phyloP scores from a whole-genome alignment of 2,113 vertebrate species.

The Bambusicola thoracicus region DNA sequence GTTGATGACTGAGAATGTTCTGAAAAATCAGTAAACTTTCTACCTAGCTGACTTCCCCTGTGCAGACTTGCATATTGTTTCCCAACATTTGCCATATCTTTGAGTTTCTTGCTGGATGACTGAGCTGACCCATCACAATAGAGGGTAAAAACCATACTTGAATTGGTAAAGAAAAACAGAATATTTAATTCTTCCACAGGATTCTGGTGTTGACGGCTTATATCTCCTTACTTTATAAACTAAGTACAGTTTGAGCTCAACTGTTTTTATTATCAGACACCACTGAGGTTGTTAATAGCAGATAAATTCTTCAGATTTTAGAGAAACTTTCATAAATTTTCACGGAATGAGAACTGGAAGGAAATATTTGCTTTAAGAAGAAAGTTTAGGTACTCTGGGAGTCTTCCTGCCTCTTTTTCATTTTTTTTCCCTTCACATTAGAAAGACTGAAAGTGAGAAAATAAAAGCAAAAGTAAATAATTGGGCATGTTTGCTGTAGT shows the following conservation, averaged over 20 bases:
- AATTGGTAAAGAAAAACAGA: slow-evolving; percentile 45
- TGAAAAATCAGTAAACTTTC: slow-evolving; percentile 23
- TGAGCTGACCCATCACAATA: neutral
- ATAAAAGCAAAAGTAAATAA: neutral
- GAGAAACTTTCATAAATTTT: slow-evolving; percentile 26
- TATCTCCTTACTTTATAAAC: slow-evolving; percentile 59
- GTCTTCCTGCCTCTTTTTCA: fast-evolving
- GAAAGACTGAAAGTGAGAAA: neutral
- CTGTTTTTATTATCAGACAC: slow-evolving; percentile 73
- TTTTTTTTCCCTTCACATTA: neutral
- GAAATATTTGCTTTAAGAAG: neutral
- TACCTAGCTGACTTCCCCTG: neutral
- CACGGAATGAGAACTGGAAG: neutral
- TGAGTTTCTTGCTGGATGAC: neutral
- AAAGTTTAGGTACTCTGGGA: neutral
- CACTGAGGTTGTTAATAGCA: slow-evolving; percentile 67
- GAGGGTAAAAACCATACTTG: slow-evolving; percentile 21
- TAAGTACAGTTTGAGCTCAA: slow-evolving; percentile 65
- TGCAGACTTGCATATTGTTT: neutral
- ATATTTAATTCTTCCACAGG: slow-evolving; percentile 43
- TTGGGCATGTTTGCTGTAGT: neutral
- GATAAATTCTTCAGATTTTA: slow-evolving; percentile 55
- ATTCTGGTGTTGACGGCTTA: slow-evolving; percentile 68
- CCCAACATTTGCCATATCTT: neutral
- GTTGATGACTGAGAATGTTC: neutral